Base-by-base conservation (phyloP, 2,113 vertebrate genomes). In the Myxocyprinus asiaticus region DNA sequence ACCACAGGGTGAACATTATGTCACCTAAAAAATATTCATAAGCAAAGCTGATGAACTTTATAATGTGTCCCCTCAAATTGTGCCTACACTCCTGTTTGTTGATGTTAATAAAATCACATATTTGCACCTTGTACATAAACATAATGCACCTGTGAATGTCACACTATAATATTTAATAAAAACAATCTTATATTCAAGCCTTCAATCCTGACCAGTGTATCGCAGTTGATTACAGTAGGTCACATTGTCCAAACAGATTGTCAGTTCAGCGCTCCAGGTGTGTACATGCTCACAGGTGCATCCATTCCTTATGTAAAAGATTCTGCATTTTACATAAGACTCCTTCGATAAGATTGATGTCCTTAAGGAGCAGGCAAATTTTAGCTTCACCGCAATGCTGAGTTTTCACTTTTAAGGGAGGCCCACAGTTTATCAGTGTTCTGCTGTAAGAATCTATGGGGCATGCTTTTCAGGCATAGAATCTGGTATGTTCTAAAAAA, bases 361-460 rank as follows among this genome's bases (percentile, higher is more conserved):
- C 71, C 74, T 85, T 82, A 83, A 84, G 86, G 80, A 85, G 75
- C 76, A 71, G 71, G 81, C 83, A 84, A 83, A 85, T 74, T 88
- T 87, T 84, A 86, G 84, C 85, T 78, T 79, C 51, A 77, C 77
- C 76, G 3, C 22, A 33, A 84, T 91, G 92, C 92, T 93, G 92
- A 92, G 85, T 9, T 80, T 90, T 90, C 86, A 87, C 75, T 91
- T 92, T 87, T 11, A 58, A 69, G 51, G 82, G 78, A 82, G 76
- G 51, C 79, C 66, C 76, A 77, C 81, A 85, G 86, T 91, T 91
- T 75, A 86, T 92, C 89, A 88, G 78, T 47, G 80, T 75, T 79
- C 72, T 45, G 61, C 17, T 62, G 76, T 66, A 76, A 70, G 80
- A 85, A 85, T 84, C 82, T 17, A 61, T 68, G 76, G 59, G 43